phyloP scores from a whole-genome alignment of 1,140 invertebrate species.

The Hermetia illucens region DNA sequence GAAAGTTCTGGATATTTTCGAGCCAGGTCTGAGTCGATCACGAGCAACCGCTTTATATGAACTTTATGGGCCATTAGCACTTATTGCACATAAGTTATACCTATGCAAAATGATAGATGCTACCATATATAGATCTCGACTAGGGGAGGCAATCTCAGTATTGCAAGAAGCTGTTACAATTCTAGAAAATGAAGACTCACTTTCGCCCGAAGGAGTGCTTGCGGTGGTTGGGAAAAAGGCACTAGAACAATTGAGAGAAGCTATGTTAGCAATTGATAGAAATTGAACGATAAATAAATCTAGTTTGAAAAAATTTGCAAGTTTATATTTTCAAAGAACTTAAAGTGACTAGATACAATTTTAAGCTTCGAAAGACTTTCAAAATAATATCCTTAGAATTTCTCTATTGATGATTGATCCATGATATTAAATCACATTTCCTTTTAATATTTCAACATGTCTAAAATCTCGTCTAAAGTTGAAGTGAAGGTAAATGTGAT shows the following conservation, averaged over 20 bases:
- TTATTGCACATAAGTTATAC: slow-evolving; percentile 48
- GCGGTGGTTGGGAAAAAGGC: slow-evolving; percentile 44
- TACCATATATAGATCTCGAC: slow-evolving; percentile 42
- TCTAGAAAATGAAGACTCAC: slow-evolving; percentile 47
- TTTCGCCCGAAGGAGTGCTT: slow-evolving; percentile 53
- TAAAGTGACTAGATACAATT: not conserved
- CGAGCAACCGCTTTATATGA: slow-evolving; percentile 66
- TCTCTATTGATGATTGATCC: not conserved
- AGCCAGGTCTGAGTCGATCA: slow-evolving; percentile 57
- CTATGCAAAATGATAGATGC: slow-evolving; percentile 40
- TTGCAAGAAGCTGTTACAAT: slow-evolving; percentile 45
- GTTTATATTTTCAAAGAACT: not conserved
- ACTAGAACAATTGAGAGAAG: slow-evolving; percentile 43
- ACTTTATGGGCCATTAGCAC: slow-evolving; percentile 56
- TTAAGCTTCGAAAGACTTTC: not conserved
- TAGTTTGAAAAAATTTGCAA: not conserved
- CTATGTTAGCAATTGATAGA: slow-evolving; percentile 33
- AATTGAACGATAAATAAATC: not conserved
- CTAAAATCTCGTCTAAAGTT: too few species aligned
- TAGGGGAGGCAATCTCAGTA: slow-evolving; percentile 44
- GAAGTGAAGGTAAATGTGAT: too few species aligned
- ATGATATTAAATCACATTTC: not conserved
- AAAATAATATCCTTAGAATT: not conserved
- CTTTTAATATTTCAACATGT: too few species aligned
- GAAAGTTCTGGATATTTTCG: slow-evolving; percentile 50